Base-by-base conservation (phyloP, 2,113 vertebrate species). In the Saguinus midas region DNA sequence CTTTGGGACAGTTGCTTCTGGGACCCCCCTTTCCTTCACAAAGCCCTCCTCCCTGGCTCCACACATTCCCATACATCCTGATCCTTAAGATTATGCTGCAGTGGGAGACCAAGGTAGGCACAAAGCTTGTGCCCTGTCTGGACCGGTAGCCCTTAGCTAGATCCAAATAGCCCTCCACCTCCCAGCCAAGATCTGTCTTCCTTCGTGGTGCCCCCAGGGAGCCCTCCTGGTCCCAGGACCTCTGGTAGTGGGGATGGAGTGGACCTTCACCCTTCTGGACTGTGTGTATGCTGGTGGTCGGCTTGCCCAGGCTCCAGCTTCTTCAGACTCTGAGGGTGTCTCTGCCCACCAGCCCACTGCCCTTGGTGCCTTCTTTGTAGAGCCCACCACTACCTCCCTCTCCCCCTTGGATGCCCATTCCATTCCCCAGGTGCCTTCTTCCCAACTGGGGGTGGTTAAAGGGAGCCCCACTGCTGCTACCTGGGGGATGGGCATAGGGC, bases 391-490 rank as follows among this genome's bases (percentile, higher is more conserved):
- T 86, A n/a, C 45, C 35, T 95, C 32, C 52, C 52, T 88, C 37
- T 76, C 45, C 78, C 48, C 40, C 20, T 92, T 75, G 70, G 93
- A 95, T 95, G 43, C 61, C 84, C 32, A 70, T 88, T 96, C 70
- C 70, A 29, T 97, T 97, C 61, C 89, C 95, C 43, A 68, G 91
- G 83, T 96, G 95, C 92, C 94, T 96, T 84, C 84, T 95, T 96
- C 95, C 92, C 95, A 87, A 96, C 95, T 90, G 61, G 87, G 94
- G 78, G 90, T 70, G 35, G 50, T 80, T 91, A 92, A 96, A 97
- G 84, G 83, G 92, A 97, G 84, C 87, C 97, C 96, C 94, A 94
- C 90, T 97, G 97, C 97, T 98, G 97, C 97, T 98, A 97, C 95
- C 96, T 97, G 94, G 92, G 95, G 92, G 21, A 10, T 96, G 72